Base-by-base conservation (phyloP, 2,888 invertebrate species). In the Caenorhabditis zanzibari region DNA sequence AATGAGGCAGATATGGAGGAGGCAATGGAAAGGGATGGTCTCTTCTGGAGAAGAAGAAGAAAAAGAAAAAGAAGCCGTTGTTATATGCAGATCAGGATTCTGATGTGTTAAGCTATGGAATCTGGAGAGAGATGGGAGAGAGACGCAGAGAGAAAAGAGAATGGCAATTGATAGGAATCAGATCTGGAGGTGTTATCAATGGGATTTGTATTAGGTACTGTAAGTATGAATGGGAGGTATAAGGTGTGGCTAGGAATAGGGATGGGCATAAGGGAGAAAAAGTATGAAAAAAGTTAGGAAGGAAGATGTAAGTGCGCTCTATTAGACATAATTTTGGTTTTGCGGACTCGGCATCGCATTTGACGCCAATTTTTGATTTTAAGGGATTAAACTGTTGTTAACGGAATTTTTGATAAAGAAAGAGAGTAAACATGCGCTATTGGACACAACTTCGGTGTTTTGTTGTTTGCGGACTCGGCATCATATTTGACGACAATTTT, bases 1-100 rank as follows among this genome's bases (percentile, higher is more conserved):
- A 24, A 66, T 47, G 66, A 73, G 32, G 69, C 41, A 64, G 58
- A 63, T 22, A 28, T 58, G 28, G 26, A 3, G 14, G 26, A 63
- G 44, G 54, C n/a, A n/a, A n/a, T 56, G 47, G 49, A 58, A 14
- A 47, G 47, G n/a, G 47, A 19, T 44, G 44, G 44, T 4, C n/a
- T n/a, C n/a, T n/a, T n/a, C n/a, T 47, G 47, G 19, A 26, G 38
- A 47, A 7, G 47, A 1, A 44, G 35, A 63, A 24, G 64, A 24
- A 66, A 64, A 35, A 64, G 38, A 19, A 38, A 9, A 63, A 22
- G 32, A 32, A 24, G 6, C 24, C 32, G 54, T 64, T 52, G 75
- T 58, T 64, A 66, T n/a, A n/a, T 32, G 64, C 64, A 64, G 66
- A 75, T 66, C 75, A 64, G 47, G 19, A 47, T 47, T 47, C 47